Conservation (phyloP, 2,888 invertebrate genomes). For the Drosophila colorata region DNA sequence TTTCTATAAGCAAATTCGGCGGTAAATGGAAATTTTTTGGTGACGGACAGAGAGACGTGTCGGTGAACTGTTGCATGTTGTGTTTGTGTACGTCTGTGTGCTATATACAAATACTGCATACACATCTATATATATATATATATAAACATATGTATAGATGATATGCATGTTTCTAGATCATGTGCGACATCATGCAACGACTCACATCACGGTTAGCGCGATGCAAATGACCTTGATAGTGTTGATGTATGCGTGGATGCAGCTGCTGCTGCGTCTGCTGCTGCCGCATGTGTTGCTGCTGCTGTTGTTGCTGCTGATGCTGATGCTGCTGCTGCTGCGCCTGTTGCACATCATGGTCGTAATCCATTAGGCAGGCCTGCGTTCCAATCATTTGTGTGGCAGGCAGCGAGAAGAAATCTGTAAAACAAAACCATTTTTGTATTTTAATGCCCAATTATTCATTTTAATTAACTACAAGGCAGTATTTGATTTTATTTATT, state of each 20-base stretch:
- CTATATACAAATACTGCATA: conserved; percentile 29
- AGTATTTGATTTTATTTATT: conserved; percentile 15
- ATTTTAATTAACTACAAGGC: neutral
- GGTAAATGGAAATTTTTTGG: conserved; percentile 36
- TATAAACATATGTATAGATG: conserved; percentile 5
- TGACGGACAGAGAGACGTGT: conserved; percentile 58
- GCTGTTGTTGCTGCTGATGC: conserved; percentile 33
- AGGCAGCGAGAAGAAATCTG: conserved; percentile 82
- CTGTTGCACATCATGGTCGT: conserved; percentile 66
- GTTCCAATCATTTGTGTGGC: conserved; percentile 81
- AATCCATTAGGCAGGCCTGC: conserved; percentile 81
- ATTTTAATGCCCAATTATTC: neutral
- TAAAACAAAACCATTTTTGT: conserved; percentile 16
- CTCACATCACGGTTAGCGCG: conserved; percentile 83
- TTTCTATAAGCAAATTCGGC: conserved; percentile 30
- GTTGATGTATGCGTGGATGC: conserved; percentile 61
- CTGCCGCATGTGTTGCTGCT: conserved; percentile 44
- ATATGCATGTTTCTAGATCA: conserved; percentile 74
- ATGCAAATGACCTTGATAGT: conserved; percentile 84
- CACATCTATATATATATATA: conserved; percentile 9
- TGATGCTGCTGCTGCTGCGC: conserved; percentile 38
- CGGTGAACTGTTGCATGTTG: conserved; percentile 70
- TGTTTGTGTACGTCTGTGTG: conserved; percentile 27
- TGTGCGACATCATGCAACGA: conserved; percentile 83
- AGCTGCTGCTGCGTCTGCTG: conserved; percentile 29